A percentile compares a stretch with the other conserved stretches of the same genome.
phyloP scores from a whole-genome alignment of 2,888 invertebrate species.

The Ichneumon xanthorius region DNA sequence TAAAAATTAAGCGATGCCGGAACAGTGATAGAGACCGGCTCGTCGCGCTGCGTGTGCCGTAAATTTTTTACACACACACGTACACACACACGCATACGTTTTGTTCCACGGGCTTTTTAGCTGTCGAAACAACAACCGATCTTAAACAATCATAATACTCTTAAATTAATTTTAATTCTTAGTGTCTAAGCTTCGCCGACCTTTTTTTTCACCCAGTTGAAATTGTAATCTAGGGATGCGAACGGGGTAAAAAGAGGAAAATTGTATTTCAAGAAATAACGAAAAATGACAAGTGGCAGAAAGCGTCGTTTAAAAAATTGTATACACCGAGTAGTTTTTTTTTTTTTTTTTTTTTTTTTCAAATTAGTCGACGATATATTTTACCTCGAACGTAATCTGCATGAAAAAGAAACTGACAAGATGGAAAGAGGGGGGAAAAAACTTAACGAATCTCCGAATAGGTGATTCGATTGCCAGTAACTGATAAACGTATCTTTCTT shows the following conservation, averaged over 20 bases:
- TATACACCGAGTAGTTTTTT: background rate
- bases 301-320: background rate
- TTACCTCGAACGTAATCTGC: background rate
- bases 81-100: constrained; percentile 68
- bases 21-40: constrained; percentile 12
- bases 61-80: constrained; percentile 12
- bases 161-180: constrained; percentile 69
- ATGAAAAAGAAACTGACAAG: background rate
- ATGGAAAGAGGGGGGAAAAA: constrained; percentile 20
- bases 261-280: background rate
- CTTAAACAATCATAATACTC: constrained; percentile 75
- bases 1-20: background rate
- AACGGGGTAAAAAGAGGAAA: constrained; percentile 35
- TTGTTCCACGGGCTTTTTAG: constrained; percentile 80
- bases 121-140: constrained; percentile 68
- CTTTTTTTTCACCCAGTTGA: constrained; percentile 66
- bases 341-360: background rate
- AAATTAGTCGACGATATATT: background rate
- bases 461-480: constrained; percentile 65
- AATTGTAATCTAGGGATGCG: constrained; percentile 41
- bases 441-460: constrained; percentile 43
- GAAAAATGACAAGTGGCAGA: background rate
- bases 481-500: constrained; percentile 36
- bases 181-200: constrained; percentile 67
- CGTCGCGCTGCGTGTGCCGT: constrained; percentile 14